Evolutionary conservation across 2,113 vertebrate genomes (phyloP).

Genomic region (Neodon shergylaensis): DNA sequence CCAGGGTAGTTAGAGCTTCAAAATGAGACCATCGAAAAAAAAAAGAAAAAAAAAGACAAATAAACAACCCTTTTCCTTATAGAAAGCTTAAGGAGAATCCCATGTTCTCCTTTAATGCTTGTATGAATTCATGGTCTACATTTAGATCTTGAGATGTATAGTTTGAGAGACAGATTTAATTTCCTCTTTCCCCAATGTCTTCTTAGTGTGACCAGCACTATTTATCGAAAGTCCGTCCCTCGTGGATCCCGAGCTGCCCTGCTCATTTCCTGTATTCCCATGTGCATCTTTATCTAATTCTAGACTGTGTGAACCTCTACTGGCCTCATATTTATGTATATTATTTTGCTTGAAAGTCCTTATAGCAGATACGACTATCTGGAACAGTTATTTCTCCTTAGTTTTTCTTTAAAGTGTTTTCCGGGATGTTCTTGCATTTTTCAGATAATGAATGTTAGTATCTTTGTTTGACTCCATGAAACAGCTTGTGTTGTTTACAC

Average conservation of each 20-base stretch:
- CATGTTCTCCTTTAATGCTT: background rate
- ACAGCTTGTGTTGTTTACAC: slow-evolving; percentile 44
- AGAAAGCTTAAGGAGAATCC: slow-evolving; percentile 5
- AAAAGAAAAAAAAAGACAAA: background rate
- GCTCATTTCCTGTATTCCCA: background rate
- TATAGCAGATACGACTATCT: background rate
- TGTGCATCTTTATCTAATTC: background rate
- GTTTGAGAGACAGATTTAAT: background rate
- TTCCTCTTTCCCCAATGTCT: slow-evolving; percentile 26
- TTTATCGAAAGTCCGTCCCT: background rate
- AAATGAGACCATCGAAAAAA: background rate
- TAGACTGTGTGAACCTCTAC: background rate
- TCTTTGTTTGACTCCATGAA: slow-evolving; percentile 15
- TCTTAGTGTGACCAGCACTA: background rate
- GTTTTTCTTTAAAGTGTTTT: slow-evolving; percentile 59
- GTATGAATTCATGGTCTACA: background rate
- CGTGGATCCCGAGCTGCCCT: background rate
- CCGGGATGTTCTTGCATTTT: slow-evolving; percentile 22
- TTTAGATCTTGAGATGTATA: background rate
- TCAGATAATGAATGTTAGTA: slow-evolving; percentile 30
- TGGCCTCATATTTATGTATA: background rate
- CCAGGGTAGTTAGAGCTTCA: background rate
- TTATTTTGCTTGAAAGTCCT: slow-evolving; percentile 23
- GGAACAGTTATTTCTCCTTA: background rate
- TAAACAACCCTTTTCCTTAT: background rate